Conservation (phyloP, 2,888 invertebrate species). For the Xanthorhoe designata region DNA sequence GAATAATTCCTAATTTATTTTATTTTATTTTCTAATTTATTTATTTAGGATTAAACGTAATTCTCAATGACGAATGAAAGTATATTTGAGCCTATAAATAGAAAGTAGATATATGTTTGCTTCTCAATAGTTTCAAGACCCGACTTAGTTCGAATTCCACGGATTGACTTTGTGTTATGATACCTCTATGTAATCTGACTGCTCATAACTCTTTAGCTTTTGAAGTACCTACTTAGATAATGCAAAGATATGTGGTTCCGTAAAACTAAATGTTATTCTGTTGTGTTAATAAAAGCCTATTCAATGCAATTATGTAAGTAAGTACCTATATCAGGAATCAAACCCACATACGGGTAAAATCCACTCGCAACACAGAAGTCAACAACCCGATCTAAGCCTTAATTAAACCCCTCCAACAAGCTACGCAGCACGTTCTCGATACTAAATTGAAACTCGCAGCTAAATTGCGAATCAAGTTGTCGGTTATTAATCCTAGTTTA, state of each 20-base stretch:
- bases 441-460: slow-evolving; percentile 2
- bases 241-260: too few species aligned
- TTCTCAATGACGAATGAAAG: too few species aligned
- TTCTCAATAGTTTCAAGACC: neutral
- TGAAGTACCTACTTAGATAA: neutral
- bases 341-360: neutral
- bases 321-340: too few species aligned
- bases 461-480: neutral
- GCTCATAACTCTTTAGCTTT: neutral
- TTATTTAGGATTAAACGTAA: too few species aligned
- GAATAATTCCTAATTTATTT: too few species aligned
- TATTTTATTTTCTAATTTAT: too few species aligned
- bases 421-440: neutral
- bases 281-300: too few species aligned
- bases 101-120: too few species aligned
- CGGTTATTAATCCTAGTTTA: neutral
- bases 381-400: neutral
- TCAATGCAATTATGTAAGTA: too few species aligned
- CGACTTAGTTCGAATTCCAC: neutral
- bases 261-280: too few species aligned
- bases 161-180: neutral
- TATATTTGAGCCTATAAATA: too few species aligned
- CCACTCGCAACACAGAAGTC: neutral
- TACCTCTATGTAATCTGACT: neutral
- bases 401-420: neutral